phyloP scores from a whole-genome alignment of 2,888 invertebrate genomes.

The Agriopis marginaria region DNA sequence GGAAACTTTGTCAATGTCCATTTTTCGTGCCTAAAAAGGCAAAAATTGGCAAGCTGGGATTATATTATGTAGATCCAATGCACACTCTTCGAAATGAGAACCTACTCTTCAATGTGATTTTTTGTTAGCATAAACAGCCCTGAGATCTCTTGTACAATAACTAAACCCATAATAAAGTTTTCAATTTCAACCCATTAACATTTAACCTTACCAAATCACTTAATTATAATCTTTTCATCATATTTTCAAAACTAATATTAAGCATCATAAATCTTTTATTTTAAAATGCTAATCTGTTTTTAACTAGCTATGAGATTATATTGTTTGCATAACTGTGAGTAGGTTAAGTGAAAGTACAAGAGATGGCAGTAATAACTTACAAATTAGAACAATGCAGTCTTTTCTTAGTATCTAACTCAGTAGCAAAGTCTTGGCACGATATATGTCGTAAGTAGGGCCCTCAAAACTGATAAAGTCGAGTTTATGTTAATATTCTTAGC shows the following conservation, averaged over 20 bases:
- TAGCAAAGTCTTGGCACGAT: not conserved
- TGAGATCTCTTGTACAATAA: not conserved
- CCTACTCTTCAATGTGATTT: too few species aligned
- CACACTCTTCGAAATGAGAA: too few species aligned
- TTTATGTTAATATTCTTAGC: too few species aligned
- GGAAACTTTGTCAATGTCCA: too few species aligned
- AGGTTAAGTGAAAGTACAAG: constrained; percentile 53
- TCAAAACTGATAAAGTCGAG: not conserved
- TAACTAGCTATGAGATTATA: constrained; percentile 33
- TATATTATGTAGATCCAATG: too few species aligned
- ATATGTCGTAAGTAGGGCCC: not conserved
- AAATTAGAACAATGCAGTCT: constrained; percentile 54
- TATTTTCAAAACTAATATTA: constrained; percentile 25
- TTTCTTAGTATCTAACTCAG: not conserved
- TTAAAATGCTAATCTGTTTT: constrained; percentile 31
- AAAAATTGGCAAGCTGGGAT: too few species aligned
- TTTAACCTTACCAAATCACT: constrained; percentile 18
- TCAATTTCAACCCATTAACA: constrained; percentile 17
- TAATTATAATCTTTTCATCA: constrained; percentile 10
- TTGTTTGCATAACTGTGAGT: constrained; percentile 35
- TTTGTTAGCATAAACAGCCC: not conserved
- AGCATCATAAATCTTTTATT: constrained; percentile 29
- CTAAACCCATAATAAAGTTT: constrained; percentile 11
- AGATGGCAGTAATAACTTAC: constrained; percentile 52
- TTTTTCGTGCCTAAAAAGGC: too few species aligned